phyloP scores from a whole-genome alignment of 2,797 vertebrate species.

The Astyanax mexicanus region DNA sequence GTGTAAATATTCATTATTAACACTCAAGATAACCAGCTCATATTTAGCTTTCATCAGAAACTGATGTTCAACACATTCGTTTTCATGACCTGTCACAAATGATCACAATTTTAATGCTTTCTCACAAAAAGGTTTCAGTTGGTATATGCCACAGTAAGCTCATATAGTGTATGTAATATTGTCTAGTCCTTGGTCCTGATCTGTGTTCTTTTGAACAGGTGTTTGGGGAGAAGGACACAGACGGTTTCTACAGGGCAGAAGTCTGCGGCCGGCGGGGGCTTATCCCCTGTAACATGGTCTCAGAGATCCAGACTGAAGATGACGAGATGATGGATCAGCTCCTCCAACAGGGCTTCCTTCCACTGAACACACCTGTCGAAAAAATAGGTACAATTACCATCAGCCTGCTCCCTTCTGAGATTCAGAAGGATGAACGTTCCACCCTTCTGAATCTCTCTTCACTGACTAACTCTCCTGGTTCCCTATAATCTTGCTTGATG shows the following conservation, averaged over 20 bases:
- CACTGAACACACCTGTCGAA: conserved; percentile 94
- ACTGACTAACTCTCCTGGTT: neutral
- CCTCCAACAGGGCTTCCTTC: conserved; percentile 94
- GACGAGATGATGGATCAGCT: conserved; percentile 97
- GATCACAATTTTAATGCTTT: too few relatives aligned
- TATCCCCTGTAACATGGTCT: conserved; percentile 99
- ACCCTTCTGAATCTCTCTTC: neutral
- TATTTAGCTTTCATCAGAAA: too few relatives aligned
- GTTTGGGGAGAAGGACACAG: conserved; percentile 93
- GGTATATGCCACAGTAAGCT: too few relatives aligned
- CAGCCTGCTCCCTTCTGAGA: neutral
- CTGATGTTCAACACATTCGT: too few relatives aligned
- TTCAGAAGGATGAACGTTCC: neutral
- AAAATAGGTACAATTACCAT: conserved; percentile 82
- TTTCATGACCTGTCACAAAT: too few relatives aligned
- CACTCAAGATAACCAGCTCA: too few relatives aligned
- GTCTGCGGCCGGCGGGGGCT: conserved; percentile 88
- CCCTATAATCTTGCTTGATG: conserved; percentile 12
- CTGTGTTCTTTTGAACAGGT: conserved; percentile 77
- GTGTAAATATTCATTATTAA: too few relatives aligned
- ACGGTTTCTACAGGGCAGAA: conserved; percentile 95
- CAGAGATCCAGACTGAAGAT: conserved; percentile 95
- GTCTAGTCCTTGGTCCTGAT: neutral
- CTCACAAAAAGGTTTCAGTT: too few relatives aligned
- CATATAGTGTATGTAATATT: too few relatives aligned